These are phyloP conservation scores for Sebastes reedi DNA, from an alignment of 2,797 vertebrate genomes.

Conservation along the genomic window DNA sequence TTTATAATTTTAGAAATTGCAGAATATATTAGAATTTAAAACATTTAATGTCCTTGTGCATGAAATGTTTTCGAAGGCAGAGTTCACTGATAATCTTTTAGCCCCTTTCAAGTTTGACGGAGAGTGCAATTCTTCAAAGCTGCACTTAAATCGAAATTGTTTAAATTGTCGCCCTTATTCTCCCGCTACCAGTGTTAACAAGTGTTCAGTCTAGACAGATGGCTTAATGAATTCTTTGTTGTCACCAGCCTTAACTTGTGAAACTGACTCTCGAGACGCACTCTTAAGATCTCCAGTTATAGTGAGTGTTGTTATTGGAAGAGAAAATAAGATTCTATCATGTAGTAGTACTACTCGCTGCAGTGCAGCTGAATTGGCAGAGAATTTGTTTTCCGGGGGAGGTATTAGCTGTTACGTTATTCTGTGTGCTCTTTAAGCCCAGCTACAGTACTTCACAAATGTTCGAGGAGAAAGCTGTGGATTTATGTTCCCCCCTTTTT, in stretches of 20 bases:
- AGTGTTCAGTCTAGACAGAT: constrained; percentile 56
- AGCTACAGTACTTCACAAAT: constrained; percentile 60
- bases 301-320: constrained; percentile 55
- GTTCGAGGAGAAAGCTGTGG: constrained; percentile 32
- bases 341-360: constrained; percentile 79
- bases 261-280: constrained; percentile 65
- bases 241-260: constrained; percentile 82
- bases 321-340: constrained; percentile 73
- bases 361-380: constrained; percentile 84
- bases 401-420: constrained; percentile 74
- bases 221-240: constrained; percentile 65
- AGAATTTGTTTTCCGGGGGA: constrained; percentile 55
- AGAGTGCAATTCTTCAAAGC: constrained; percentile 53
- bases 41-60: constrained; percentile 50
- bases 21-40: constrained; percentile 54
- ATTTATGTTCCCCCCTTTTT: constrained; percentile 18
- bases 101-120: constrained; percentile 51
- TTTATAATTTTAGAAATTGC: constrained; percentile 76
- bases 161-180: constrained; percentile 56
- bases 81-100: constrained; percentile 40
- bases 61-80: constrained; percentile 56
- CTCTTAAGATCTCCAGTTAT: constrained; percentile 54
- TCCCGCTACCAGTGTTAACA: constrained; percentile 75
- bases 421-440: constrained; percentile 60
- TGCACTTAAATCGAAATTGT: constrained; percentile 54